These are phyloP conservation scores for Anguilla anguilla DNA, from an alignment of 2,797 vertebrate genomes.

Conservation along the genomic window DNA sequence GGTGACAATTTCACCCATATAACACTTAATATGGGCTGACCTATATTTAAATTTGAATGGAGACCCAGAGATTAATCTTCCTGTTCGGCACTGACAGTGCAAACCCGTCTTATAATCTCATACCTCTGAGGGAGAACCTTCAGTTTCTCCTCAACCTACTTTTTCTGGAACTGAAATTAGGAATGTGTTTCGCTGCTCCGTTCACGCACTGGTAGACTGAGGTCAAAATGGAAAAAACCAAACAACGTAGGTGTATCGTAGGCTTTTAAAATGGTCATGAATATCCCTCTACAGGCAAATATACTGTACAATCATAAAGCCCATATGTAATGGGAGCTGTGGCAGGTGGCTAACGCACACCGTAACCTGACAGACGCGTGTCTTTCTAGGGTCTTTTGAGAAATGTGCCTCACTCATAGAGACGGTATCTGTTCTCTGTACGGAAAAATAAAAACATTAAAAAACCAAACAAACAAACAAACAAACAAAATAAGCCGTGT, in stretches of 20 bases:
- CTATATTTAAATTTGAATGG: not conserved
- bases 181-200: not conserved
- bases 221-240: not conserved
- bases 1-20: not conserved
- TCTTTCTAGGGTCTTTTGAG: slow-evolving; percentile 36
- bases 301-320: not conserved
- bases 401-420: slow-evolving; percentile 47
- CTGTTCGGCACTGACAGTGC: not conserved
- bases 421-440: slow-evolving; percentile 47
- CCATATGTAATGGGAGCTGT: not conserved
- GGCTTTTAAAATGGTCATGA: not conserved
- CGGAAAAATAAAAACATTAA: slow-evolving; percentile 24
- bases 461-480: not conserved
- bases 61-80: not conserved
- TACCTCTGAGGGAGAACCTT: slow-evolving; percentile 42
- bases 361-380: slow-evolving; percentile 1
- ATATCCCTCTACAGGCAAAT: not conserved
- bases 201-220: not conserved
- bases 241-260: too few relatives aligned
- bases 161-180: not conserved
- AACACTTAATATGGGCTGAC: not conserved
- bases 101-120: slow-evolving; percentile 3
- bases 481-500: slow-evolving; percentile 26
- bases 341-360: not conserved
- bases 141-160: slow-evolving; percentile 9